Evolutionary conservation across 2,113 vertebrate genomes (phyloP), one percentile per base, ranked within the genome.

Genomic region (Gambusia affinis): DNA sequence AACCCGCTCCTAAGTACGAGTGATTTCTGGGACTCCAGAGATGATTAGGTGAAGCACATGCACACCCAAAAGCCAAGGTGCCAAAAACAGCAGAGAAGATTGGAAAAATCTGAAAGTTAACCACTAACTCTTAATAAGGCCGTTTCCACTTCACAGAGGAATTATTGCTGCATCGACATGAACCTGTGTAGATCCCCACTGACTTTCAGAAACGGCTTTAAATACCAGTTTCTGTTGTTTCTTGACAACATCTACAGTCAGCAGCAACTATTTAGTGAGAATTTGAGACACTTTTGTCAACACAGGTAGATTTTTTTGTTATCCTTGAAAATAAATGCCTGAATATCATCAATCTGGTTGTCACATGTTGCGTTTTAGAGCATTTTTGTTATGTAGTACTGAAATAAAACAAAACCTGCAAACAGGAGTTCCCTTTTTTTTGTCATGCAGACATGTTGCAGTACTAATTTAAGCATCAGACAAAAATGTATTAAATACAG

Each of bases 51-150:
- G 86, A 76, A 86, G 75, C 76, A 68, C 76, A 73, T 12, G 42
- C 64, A 79, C 80, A 62, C 71, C 35, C 82, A 60, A 14, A 11
- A 73, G 42, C n/a, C 33, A 14, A 17, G 24, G 30, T 70, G 86
- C 90, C 88, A 90, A 85, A 64, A 90, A 83, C 80, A 91, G 85
- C 87, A 86, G 28, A 24, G 44, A 24, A 68, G 85, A 82, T 76
- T 85, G 76, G 64, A 76, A 85, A 62, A 42, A 74, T 74, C 60
- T 84, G 73, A 78, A 68, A 71, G 64, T 63, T 54, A 74, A 80
- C 79, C 70, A 66, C 72, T 71, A 78, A 81, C 29, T 76, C 73
- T 80, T 76, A 85, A 82, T 68, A 82, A 75, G 64, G 74, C 73
- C 67, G 75, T 74, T 79, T 79, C 78, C 79, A 80, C 79, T 60